Evolutionary conservation across 2,888 invertebrate species (phyloP).

Genomic region (Perizoma flavofasciatum): DNA sequence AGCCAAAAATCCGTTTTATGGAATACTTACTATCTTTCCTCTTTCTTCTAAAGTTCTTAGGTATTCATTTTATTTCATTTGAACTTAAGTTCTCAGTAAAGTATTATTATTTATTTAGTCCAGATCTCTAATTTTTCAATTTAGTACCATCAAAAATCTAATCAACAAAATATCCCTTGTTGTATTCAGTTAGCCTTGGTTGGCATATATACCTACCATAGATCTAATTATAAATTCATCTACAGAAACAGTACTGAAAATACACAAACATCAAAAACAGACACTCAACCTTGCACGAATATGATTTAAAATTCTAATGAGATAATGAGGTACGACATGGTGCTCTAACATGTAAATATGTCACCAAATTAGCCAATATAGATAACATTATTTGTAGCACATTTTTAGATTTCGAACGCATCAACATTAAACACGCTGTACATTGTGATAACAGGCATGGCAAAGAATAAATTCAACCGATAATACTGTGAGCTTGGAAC

Average conservation of each 20-base stretch:
- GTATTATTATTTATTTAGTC: no score
- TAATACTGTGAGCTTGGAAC: conserved; percentile 4
- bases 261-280: background rate
- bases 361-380: conserved; percentile 11
- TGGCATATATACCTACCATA: no score
- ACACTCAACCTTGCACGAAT: background rate
- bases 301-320: conserved; percentile 15
- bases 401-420: conserved; percentile 8
- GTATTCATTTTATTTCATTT: no score
- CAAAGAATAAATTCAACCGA: conserved; percentile 9
- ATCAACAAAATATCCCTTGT: no score
- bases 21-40: no score
- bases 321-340: conserved; percentile 1
- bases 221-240: background rate
- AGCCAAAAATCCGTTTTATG: no score
- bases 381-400: conserved; percentile 1
- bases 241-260: background rate
- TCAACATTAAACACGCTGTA: conserved; percentile 4
- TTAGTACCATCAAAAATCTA: no score
- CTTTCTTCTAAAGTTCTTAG: no score
- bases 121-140: no score
- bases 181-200: no score
- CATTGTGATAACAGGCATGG: conserved; percentile 10
- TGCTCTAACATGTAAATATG: conserved; percentile 7
- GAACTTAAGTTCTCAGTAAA: no score